Percentiles rank a stretch among this genome's conserved stretches.
Evolutionary conservation across 1,140 invertebrate species (phyloP).

Genomic region (Eciton burchellii): DNA sequence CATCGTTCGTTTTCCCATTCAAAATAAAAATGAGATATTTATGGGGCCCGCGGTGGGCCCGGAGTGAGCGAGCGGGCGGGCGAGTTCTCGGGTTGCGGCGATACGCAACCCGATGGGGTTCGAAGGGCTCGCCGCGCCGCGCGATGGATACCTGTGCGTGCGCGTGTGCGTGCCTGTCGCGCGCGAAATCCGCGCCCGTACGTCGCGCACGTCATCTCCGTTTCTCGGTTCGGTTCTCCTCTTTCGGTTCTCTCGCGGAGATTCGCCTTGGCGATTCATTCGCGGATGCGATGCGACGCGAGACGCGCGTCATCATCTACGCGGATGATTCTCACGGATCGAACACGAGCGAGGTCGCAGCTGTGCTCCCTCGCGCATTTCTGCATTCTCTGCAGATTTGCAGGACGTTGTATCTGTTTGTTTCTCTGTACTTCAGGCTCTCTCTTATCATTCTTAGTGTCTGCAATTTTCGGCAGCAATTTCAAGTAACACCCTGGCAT

Average conservation of each 20-base stretch:
- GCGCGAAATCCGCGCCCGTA: constrained; percentile 15
- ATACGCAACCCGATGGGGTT: constrained; percentile 69
- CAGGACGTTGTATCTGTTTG: background rate
- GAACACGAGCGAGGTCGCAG: background rate
- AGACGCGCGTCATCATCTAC: too few relatives aligned
- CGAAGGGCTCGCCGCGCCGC: constrained; percentile 59
- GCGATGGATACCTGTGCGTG: constrained; percentile 38
- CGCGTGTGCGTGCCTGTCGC: constrained; percentile 26
- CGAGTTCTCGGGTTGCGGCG: constrained; percentile 51
- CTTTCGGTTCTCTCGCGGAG: background rate
- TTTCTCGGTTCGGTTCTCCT: constrained; percentile 7
- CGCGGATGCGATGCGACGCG: constrained; percentile 14
- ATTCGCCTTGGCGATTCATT: constrained; percentile 34
- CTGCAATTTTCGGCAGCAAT: background rate
- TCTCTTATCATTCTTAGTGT: background rate
- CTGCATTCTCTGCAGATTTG: too few relatives aligned
- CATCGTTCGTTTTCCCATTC: constrained; percentile 85
- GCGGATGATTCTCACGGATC: constrained; percentile 18
- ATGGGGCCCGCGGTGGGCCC: constrained; percentile 73
- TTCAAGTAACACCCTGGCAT: background rate
- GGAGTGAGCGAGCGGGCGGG: constrained; percentile 41
- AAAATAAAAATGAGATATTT: constrained; percentile 86
- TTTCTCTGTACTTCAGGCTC: background rate
- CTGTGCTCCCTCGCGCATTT: too few relatives aligned
- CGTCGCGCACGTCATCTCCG: constrained; percentile 32